phyloP scores from a whole-genome alignment of 2,797 vertebrate genomes.

The Gambusia yucatana region DNA sequence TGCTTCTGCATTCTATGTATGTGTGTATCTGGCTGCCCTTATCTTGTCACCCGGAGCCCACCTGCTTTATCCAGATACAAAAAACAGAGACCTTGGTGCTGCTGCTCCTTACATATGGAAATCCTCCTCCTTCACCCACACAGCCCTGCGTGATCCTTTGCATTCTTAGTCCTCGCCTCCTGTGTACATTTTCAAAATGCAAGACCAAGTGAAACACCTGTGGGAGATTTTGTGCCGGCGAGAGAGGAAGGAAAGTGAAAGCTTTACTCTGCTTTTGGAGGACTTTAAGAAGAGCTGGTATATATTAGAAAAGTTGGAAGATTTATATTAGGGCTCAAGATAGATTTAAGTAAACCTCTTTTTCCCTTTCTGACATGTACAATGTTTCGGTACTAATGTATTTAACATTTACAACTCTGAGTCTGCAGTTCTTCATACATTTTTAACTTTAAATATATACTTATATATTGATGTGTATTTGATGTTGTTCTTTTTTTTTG shows the following conservation, averaged over 20 bases:
- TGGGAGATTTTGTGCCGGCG: conserved; percentile 47
- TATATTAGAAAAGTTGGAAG: conserved; percentile 22
- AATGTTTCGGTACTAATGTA: conserved; percentile 13
- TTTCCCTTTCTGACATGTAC: conserved; percentile 6
- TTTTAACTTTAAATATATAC: not conserved
- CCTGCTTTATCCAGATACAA: conserved; percentile 66
- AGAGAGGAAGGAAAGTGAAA: conserved; percentile 38
- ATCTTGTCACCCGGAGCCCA: conserved; percentile 65
- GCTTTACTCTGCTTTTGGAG: conserved; percentile 46
- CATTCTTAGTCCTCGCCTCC: conserved; percentile 67
- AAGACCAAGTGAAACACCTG: conserved; percentile 61
- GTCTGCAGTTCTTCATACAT: not conserved
- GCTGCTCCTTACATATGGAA: conserved; percentile 76
- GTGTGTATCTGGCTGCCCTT: conserved; percentile 44
- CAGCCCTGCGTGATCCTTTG: conserved; percentile 51
- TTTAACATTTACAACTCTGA: conserved; percentile 9
- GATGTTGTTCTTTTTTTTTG: too few relatives aligned
- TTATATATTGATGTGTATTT: not conserved
- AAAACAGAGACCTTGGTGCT: conserved; percentile 67
- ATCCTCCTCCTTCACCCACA: conserved; percentile 61
- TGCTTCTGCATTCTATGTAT: conserved; percentile 20
- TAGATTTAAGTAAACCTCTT: conserved; percentile 33
- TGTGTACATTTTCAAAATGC: conserved; percentile 64
- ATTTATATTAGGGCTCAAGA: conserved; percentile 39
- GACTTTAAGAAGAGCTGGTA: conserved; percentile 39